phyloP scores from a whole-genome alignment of 2,797 vertebrate species.

The Amniataba percoides region DNA sequence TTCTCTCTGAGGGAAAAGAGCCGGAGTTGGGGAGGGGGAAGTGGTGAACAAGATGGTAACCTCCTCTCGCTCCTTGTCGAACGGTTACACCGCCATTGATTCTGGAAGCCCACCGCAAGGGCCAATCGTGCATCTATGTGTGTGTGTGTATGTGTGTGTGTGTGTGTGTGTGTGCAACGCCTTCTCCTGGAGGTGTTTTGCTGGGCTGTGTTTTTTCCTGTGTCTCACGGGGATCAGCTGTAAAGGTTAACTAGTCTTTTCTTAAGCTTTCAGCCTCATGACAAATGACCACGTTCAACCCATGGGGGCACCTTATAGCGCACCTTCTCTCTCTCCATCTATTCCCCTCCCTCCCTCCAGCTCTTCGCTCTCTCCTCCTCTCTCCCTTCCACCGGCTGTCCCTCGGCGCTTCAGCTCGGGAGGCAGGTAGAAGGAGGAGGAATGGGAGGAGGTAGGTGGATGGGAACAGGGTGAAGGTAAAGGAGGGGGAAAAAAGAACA shows the following conservation, averaged over 20 bases:
- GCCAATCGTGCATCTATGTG: slow-evolving; percentile 27
- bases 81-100: slow-evolving; percentile 68
- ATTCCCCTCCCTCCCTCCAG: slow-evolving; percentile 38
- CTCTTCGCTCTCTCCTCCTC: not conserved
- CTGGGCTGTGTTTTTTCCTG: slow-evolving; percentile 70
- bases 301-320: slow-evolving; percentile 78
- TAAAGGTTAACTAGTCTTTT: slow-evolving; percentile 91
- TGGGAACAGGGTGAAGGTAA: slow-evolving; percentile 26
- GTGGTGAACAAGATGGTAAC: slow-evolving; percentile 44
- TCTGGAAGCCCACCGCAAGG: slow-evolving; percentile 34
- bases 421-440: slow-evolving; percentile 57
- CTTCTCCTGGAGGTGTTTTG: slow-evolving; percentile 77
- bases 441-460: slow-evolving; percentile 51
- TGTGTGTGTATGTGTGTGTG: not conserved
- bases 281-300: slow-evolving; percentile 88
- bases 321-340: slow-evolving; percentile 72
- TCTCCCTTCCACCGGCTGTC: slow-evolving; percentile 22
- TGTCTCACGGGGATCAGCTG: slow-evolving; percentile 81
- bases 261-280: slow-evolving; percentile 89
- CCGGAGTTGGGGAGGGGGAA: slow-evolving; percentile 10
- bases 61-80: slow-evolving; percentile 47
- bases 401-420: slow-evolving; percentile 56
- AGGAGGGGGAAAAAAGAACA: slow-evolving; percentile 17
- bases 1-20: slow-evolving; percentile 49
- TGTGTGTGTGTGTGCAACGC: not conserved